Evolutionary conservation across 2,888 invertebrate species (phyloP).

Genomic region (Nasonovia ribisnigri): DNA sequence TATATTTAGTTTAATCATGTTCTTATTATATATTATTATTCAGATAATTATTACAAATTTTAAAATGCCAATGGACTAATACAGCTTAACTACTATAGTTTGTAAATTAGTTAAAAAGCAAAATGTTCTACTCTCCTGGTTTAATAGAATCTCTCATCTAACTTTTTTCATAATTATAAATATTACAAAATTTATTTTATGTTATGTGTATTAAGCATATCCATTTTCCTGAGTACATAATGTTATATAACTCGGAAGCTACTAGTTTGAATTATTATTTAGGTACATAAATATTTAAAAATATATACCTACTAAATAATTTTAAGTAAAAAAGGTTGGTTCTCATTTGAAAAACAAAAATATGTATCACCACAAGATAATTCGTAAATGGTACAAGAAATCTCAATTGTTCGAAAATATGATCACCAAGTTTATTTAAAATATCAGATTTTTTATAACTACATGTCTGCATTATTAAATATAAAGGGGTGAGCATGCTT

Average conservation of each 20-base stretch:
- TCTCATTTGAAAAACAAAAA: not conserved
- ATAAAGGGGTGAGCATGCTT: not conserved
- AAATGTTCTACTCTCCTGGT: not conserved
- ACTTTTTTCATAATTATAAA: not conserved
- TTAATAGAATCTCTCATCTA: not conserved
- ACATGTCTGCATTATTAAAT: not conserved
- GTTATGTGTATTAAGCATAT: not conserved
- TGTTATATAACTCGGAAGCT: not conserved
- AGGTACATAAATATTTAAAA: not conserved
- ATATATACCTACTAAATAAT: no score
- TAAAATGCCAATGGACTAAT: not conserved
- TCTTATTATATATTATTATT: not conserved
- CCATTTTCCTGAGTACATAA: not conserved
- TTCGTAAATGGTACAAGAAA: no score
- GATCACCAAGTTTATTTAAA: not conserved
- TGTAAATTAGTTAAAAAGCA: not conserved
- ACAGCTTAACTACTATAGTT: not conserved
- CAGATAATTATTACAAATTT: not conserved
- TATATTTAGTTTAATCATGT: not conserved
- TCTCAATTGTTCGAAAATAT: no score
- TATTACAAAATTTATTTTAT: not conserved
- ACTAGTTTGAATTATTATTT: not conserved
- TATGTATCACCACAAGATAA: not conserved
- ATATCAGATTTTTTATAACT: not conserved
- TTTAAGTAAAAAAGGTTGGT: not conserved